Evolutionary conservation across 2,797 vertebrate genomes (phyloP).

Genomic region (Anguilla pacifica): DNA sequence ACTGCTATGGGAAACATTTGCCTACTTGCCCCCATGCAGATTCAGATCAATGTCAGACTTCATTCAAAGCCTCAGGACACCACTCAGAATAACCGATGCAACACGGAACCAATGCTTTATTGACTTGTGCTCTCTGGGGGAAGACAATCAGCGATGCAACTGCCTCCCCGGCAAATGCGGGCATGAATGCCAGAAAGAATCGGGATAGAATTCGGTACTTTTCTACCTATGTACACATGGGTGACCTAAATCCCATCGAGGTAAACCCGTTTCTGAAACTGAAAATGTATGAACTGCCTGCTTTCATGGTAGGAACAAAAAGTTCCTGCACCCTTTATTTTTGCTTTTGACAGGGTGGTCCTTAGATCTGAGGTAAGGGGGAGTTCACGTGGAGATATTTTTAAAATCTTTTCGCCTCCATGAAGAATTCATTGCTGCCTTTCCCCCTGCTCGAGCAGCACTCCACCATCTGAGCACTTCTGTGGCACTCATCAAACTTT

Average conservation of each 20-base stretch:
- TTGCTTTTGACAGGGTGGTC: neutral
- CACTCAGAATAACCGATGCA: neutral
- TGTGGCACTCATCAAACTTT: conserved; percentile 37
- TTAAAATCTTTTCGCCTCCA: neutral
- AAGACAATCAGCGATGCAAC: neutral
- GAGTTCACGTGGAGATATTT: conserved; percentile 1
- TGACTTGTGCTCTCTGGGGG: neutral
- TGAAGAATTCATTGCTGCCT: conserved; percentile 21
- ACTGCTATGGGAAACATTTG: neutral
- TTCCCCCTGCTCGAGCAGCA: neutral
- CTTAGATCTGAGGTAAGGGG: neutral
- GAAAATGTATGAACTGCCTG: neutral
- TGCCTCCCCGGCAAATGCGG: neutral
- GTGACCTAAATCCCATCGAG: neutral
- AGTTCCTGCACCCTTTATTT: neutral
- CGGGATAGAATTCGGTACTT: neutral
- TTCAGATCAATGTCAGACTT: neutral
- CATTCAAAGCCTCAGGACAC: conserved; percentile 1
- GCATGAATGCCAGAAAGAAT: neutral
- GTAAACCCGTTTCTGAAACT: neutral
- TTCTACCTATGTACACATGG: neutral
- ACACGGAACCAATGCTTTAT: neutral
- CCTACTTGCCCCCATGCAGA: neutral
- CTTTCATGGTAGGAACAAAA: neutral
- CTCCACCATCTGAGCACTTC: conserved; percentile 22